A percentile compares a stretch with the other conserved stretches of the same genome.
These are phyloP conservation scores for Sogatella furcifera DNA, from an alignment of 1,140 invertebrate genomes.

Conservation along the genomic window DNA sequence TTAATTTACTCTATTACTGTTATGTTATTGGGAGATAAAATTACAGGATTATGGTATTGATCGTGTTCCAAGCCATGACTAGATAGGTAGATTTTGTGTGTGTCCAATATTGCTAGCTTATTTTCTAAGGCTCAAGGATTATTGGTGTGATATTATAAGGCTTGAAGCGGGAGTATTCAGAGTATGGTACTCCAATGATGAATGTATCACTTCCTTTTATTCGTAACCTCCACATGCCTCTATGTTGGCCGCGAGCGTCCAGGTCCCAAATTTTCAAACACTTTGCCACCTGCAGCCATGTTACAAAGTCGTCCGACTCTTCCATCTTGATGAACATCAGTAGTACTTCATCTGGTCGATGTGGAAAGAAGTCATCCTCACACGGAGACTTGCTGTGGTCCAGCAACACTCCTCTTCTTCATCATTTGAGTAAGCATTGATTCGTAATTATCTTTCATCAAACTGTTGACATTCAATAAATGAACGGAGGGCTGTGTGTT, in stretches of 20 bases:
- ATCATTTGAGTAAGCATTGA: slow-evolving; percentile 38
- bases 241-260: slow-evolving; percentile 51
- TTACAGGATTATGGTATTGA: too few species aligned
- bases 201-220: slow-evolving; percentile 41
- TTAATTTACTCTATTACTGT: too few species aligned
- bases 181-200: slow-evolving; percentile 45
- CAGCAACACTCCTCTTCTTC: slow-evolving; percentile 36
- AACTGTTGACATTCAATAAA: slow-evolving; percentile 43
- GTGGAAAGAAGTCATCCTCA: slow-evolving; percentile 31
- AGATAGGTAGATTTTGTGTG: too few species aligned
- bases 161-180: slow-evolving; percentile 43
- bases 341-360: slow-evolving; percentile 32
- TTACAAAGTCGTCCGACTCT: slow-evolving; percentile 40
- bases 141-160: slow-evolving; percentile 34
- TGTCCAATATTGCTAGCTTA: neutral
- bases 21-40: too few species aligned
- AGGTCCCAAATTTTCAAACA: slow-evolving; percentile 57
- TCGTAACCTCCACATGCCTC: slow-evolving; percentile 47
- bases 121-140: slow-evolving; percentile 25
- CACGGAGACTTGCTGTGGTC: slow-evolving; percentile 46
- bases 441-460: slow-evolving; percentile 47
- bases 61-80: too few species aligned
- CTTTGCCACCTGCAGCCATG: slow-evolving; percentile 52
- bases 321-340: slow-evolving; percentile 50
- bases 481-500: slow-evolving; percentile 41